Percentiles rank a stretch among this genome's conserved stretches.
phyloP scores from a whole-genome alignment of 2,888 invertebrate genomes.

The Monoplex corrugatus region DNA sequence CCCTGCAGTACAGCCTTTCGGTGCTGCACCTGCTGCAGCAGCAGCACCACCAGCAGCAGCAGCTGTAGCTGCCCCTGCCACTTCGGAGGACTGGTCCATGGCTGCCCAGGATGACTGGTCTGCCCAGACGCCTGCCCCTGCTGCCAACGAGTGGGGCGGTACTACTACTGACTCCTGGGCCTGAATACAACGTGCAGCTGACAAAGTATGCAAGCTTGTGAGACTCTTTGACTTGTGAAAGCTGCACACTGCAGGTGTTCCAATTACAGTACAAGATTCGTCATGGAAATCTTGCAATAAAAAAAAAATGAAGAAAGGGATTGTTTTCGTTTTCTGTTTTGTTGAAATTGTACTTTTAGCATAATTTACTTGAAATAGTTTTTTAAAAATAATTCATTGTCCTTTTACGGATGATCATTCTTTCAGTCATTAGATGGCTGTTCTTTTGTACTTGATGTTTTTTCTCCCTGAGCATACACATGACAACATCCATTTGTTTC shows the following conservation, averaged over 20 bases:
- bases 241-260: neutral
- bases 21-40: slow-evolving; percentile 22
- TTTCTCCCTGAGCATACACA: no score
- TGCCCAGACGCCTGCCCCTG: slow-evolving; percentile 60
- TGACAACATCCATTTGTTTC: no score
- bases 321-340: neutral
- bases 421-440: no score
- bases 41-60: neutral
- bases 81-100: slow-evolving; percentile 60
- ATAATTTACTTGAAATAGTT: neutral
- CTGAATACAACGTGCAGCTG: slow-evolving; percentile 50
- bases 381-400: no score
- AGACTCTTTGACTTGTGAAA: neutral
- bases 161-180: slow-evolving; percentile 74
- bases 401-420: no score
- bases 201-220: neutral
- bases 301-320: neutral
- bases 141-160: slow-evolving; percentile 71
- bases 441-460: no score
- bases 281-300: slow-evolving; percentile 11
- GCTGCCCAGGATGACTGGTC: slow-evolving; percentile 72
- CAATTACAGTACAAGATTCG: neutral
- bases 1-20: slow-evolving; percentile 61
- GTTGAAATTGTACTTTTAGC: neutral
- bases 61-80: slow-evolving; percentile 54